Percentiles rank a stretch among this genome's conserved stretches.
Evolutionary conservation across 2,113 vertebrate genomes (phyloP).

Genomic region (Microcebus tavaratra): DNA sequence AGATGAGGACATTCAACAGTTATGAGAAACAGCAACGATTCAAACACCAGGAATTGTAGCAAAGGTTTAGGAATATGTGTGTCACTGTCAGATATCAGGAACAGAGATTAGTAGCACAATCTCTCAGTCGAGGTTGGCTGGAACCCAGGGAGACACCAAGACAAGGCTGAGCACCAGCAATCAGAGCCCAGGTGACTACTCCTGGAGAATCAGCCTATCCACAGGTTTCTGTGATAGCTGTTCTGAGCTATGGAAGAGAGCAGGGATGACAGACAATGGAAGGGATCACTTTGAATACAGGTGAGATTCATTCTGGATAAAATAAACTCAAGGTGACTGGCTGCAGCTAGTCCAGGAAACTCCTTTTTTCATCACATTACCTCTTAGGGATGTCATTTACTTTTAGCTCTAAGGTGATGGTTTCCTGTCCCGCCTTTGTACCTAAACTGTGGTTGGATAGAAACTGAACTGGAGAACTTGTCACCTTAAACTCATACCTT

Average conservation of each 20-base stretch:
- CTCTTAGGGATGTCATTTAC: not conserved
- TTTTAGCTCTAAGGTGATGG: not conserved
- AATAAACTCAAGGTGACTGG: not conserved
- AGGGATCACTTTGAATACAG: not conserved
- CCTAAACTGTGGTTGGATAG: not conserved
- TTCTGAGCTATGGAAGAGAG: not conserved
- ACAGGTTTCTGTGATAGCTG: too few species aligned
- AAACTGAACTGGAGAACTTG: not conserved
- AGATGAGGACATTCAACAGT: slow-evolving; percentile 46
- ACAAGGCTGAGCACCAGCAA: not conserved
- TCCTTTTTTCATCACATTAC: not conserved
- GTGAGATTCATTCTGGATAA: not conserved
- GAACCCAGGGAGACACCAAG: not conserved
- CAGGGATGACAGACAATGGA: not conserved
- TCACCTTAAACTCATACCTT: not conserved
- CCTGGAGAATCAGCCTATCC: not conserved
- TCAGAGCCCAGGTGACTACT: not conserved
- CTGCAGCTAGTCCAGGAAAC: not conserved
- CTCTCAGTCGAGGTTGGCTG: not conserved
- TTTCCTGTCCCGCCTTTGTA: not conserved
- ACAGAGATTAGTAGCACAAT: slow-evolving; percentile 16
- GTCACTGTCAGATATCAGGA: slow-evolving; percentile 42
- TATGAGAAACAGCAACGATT: slow-evolving; percentile 51
- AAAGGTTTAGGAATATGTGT: slow-evolving; percentile 37
- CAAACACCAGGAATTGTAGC: not conserved